These are phyloP conservation scores for Boloria euphrosyne DNA, from an alignment of 2,888 invertebrate genomes.

Conservation along the genomic window DNA sequence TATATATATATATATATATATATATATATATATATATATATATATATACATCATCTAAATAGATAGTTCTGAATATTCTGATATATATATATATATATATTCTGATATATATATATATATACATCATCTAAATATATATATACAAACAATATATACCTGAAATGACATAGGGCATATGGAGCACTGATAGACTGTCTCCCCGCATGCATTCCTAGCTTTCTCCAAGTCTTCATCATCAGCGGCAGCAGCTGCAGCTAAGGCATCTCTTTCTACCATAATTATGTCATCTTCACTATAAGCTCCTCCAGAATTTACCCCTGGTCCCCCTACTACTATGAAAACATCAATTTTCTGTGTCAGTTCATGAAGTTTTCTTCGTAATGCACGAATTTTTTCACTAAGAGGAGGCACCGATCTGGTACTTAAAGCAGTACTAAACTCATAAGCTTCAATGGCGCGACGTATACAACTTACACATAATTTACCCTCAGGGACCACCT, in stretches of 20 bases:
- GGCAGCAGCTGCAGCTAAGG: conserved; percentile 61
- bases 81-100: too few species aligned
- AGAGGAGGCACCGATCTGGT: conserved; percentile 59
- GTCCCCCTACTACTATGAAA: conserved; percentile 72
- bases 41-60: too few species aligned
- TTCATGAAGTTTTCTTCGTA: conserved; percentile 66
- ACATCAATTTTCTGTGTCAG: conserved; percentile 75
- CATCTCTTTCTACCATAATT: conserved; percentile 71
- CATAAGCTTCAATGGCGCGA: conserved; percentile 64
- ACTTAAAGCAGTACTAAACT: conserved; percentile 59
- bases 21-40: too few species aligned
- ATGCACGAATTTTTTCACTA: conserved; percentile 69
- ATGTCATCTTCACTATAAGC: conserved; percentile 73
- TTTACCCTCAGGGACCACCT: conserved; percentile 69
- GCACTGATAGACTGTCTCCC: conserved; percentile 71
- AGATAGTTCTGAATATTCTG: too few species aligned
- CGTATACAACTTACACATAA: conserved; percentile 62
- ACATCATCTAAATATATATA: too few species aligned
- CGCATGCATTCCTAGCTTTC: conserved; percentile 59
- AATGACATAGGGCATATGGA: conserved; percentile 69
- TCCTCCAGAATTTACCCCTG: conserved; percentile 54
- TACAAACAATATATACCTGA: conserved; percentile 48
- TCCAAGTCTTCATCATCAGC: conserved; percentile 64
- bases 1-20: too few species aligned
- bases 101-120: too few species aligned